Conservation (phyloP, 2,113 vertebrate genomes). For the Aphyosemion australe region DNA sequence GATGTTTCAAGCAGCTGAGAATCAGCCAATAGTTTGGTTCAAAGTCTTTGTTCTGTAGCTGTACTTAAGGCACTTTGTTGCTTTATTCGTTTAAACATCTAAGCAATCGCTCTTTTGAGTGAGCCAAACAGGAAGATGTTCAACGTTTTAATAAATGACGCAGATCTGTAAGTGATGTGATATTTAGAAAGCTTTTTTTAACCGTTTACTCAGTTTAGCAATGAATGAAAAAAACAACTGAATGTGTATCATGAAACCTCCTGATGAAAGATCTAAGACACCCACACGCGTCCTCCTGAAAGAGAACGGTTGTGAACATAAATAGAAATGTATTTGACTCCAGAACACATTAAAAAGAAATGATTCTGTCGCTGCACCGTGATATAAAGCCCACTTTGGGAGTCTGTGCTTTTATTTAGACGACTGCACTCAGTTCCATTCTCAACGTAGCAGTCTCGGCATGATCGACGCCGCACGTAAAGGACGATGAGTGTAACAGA, state of each 20-base stretch:
- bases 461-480: slow-evolving; percentile 21
- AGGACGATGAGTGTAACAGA: slow-evolving; percentile 26
- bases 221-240: not conserved
- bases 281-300: not conserved
- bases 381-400: slow-evolving; percentile 17
- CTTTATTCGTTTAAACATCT: not conserved
- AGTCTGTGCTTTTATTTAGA: slow-evolving; percentile 26
- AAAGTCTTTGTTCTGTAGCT: not conserved
- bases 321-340: not conserved
- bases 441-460: slow-evolving; percentile 15
- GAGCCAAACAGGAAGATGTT: slow-evolving; percentile 1
- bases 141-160: slow-evolving; percentile 44
- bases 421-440: slow-evolving; percentile 18
- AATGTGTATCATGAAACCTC: slow-evolving; percentile 12
- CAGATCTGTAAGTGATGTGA: not conserved
- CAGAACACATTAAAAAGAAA: slow-evolving; percentile 19
- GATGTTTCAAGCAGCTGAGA: slow-evolving; percentile 10
- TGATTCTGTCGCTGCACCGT: slow-evolving; percentile 11
- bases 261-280: not conserved
- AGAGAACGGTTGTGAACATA: slow-evolving; percentile 17
- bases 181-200: too few relatives aligned
- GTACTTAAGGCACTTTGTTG: slow-evolving; percentile 1
- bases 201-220: too few relatives aligned
- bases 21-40: slow-evolving; percentile 10
- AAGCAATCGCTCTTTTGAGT: slow-evolving; percentile 6